Evolutionary conservation across 2,888 invertebrate genomes (phyloP).

Genomic region (Acleris cristana): DNA sequence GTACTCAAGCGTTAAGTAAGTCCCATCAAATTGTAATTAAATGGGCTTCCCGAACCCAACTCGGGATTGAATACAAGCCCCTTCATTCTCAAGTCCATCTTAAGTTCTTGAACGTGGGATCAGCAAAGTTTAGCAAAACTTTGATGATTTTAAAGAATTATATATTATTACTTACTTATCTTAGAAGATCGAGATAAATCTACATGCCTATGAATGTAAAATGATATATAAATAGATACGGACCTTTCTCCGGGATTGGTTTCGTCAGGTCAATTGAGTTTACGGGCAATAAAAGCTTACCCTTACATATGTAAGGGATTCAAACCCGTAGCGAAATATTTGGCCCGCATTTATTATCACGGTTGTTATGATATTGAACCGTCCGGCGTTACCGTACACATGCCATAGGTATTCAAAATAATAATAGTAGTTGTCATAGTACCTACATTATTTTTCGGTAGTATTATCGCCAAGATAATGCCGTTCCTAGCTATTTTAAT

Average conservation of each 20-base stretch:
- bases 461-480: no score
- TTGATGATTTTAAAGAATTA: constrained; percentile 20
- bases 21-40: constrained; percentile 12
- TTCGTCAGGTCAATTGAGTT: constrained; percentile 65
- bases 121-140: constrained; percentile 26
- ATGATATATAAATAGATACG: constrained; percentile 19
- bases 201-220: no score
- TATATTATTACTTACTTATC: constrained; percentile 2
- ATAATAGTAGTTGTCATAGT: no score
- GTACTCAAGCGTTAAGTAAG: constrained; percentile 9
- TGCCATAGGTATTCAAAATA: no score
- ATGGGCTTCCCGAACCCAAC: constrained; percentile 31
- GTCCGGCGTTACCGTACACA: not conserved
- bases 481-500: not conserved
- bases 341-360: constrained; percentile 27
- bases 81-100: constrained; percentile 26
- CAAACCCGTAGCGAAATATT: constrained; percentile 47
- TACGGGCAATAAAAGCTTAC: constrained; percentile 71
- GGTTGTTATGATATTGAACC: constrained; percentile 11
- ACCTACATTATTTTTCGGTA: no score
- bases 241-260: constrained; percentile 32
- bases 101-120: constrained; percentile 26
- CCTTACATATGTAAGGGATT: constrained; percentile 59
- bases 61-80: constrained; percentile 28
- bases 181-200: no score